Conservation (phyloP, 2,113 vertebrate species). For the Gambusia affinis region DNA sequence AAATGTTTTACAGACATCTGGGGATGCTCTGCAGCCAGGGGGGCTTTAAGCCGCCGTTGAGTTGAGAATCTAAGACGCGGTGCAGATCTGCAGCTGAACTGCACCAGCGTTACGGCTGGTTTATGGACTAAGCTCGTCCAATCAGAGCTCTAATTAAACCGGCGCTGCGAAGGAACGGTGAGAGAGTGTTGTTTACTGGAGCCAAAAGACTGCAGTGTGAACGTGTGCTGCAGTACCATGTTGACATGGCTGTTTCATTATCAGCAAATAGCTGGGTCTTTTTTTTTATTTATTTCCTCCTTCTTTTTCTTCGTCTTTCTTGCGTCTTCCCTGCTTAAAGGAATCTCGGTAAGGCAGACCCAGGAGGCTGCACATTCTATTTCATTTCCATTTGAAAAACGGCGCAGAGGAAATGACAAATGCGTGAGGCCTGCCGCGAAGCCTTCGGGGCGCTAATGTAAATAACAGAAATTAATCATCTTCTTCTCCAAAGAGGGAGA, state of each 20-base stretch:
- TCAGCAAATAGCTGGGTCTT: conserved; percentile 46
- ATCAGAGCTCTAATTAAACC: conserved; percentile 75
- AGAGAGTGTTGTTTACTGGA: conserved; percentile 59
- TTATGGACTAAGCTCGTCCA: conserved; percentile 72
- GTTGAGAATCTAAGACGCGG: conserved; percentile 41
- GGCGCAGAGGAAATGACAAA: conserved; percentile 75
- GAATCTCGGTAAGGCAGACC: conserved; percentile 49
- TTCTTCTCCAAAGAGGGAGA: conserved; percentile 66
- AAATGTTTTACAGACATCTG: conserved; percentile 55
- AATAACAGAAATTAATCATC: conserved; percentile 80
- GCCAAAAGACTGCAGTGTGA: conserved; percentile 49
- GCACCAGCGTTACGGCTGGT: conserved; percentile 66
- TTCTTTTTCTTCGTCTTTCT: conserved; percentile 30
- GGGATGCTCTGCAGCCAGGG: conserved; percentile 47
- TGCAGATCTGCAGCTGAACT: conserved; percentile 50
- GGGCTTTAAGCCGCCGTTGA: conserved; percentile 52
- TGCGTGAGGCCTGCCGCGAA: conserved; percentile 61
- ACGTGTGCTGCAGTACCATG: conserved; percentile 47
- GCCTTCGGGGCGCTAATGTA: conserved; percentile 75
- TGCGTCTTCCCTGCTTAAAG: conserved; percentile 42
- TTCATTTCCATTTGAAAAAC: conserved; percentile 77
- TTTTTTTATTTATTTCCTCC: too few relatives aligned
- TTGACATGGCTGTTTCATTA: conserved; percentile 68
- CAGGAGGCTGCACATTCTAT: conserved; percentile 69
- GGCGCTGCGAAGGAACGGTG: conserved; percentile 39